phyloP scores from a whole-genome alignment of 1,140 invertebrate genomes.

The Bicyclus anynana region DNA sequence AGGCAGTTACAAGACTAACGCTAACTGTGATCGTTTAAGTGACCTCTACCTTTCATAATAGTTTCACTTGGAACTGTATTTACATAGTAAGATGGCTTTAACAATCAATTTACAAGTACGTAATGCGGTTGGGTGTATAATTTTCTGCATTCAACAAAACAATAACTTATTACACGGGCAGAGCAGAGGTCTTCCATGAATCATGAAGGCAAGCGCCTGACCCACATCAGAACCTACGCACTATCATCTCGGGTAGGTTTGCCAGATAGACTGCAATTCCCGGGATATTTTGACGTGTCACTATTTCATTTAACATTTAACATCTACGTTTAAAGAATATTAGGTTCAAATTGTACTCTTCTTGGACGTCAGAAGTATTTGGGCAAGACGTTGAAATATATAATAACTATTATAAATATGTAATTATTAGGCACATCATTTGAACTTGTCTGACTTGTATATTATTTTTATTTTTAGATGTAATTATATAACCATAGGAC shows the following conservation, averaged over 20 bases:
- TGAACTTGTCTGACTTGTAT: too few species aligned
- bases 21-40: too few species aligned
- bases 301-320: too few species aligned
- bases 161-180: conserved; percentile 26
- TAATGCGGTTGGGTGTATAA: conserved; percentile 17
- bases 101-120: neutral
- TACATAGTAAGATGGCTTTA: neutral
- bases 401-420: too few species aligned
- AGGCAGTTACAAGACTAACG: too few species aligned
- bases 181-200: conserved; percentile 29
- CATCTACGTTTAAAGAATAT: too few species aligned
- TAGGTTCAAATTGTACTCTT: too few species aligned
- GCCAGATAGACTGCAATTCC: neutral
- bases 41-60: neutral
- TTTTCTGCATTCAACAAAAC: conserved; percentile 20
- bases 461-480: too few species aligned
- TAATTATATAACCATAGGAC: too few species aligned
- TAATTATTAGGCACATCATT: too few species aligned
- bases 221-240: conserved; percentile 52
- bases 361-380: too few species aligned
- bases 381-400: too few species aligned
- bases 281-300: neutral
- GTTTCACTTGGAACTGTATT: neutral
- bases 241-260: conserved; percentile 12
- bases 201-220: conserved; percentile 44